These are phyloP conservation scores for Thalassophryne amazonica DNA, from an alignment of 2,797 vertebrate species.

Conservation along the genomic window DNA sequence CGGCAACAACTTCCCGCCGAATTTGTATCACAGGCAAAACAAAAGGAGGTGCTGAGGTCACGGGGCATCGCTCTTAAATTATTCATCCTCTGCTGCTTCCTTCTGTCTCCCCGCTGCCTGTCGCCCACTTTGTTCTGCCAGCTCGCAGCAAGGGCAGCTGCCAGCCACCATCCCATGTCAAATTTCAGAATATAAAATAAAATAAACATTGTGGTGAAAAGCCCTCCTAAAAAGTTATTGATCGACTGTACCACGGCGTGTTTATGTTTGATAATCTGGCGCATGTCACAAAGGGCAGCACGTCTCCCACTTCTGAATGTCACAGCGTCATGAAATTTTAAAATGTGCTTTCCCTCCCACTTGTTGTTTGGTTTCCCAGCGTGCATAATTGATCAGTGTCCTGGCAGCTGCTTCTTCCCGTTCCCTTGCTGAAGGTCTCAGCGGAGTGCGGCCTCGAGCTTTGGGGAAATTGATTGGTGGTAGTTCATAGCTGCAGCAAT, in stretches of 20 bases:
- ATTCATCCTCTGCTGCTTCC: constrained; percentile 77
- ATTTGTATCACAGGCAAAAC: constrained; percentile 81
- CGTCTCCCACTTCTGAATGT: constrained; percentile 40
- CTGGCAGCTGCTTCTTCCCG: constrained; percentile 21
- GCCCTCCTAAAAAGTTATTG: constrained; percentile 26
- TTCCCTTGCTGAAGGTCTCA: constrained; percentile 7
- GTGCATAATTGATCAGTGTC: constrained; percentile 66
- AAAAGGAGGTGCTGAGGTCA: constrained; percentile 76
- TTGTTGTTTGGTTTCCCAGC: constrained; percentile 45
- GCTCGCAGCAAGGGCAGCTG: constrained; percentile 76
- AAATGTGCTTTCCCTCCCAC: constrained; percentile 31
- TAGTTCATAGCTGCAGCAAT: not conserved
- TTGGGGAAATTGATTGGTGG: not conserved
- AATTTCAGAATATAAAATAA: constrained; percentile 29
- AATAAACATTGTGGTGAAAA: constrained; percentile 40
- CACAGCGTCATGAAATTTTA: constrained; percentile 59
- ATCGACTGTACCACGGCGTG: constrained; percentile 23
- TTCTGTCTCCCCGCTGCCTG: constrained; percentile 62
- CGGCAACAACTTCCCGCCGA: constrained; percentile 69
- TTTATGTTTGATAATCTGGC: constrained; percentile 36
- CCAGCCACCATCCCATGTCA: constrained; percentile 39
- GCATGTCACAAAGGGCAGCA: constrained; percentile 20
- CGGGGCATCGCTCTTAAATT: constrained; percentile 79
- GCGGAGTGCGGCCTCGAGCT: not conserved
- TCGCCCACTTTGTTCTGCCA: constrained; percentile 73